Evolutionary conservation across 2,113 vertebrate species (phyloP), one percentile per base, ranked within the genome.

Genomic region (Antechinus stuartii): DNA sequence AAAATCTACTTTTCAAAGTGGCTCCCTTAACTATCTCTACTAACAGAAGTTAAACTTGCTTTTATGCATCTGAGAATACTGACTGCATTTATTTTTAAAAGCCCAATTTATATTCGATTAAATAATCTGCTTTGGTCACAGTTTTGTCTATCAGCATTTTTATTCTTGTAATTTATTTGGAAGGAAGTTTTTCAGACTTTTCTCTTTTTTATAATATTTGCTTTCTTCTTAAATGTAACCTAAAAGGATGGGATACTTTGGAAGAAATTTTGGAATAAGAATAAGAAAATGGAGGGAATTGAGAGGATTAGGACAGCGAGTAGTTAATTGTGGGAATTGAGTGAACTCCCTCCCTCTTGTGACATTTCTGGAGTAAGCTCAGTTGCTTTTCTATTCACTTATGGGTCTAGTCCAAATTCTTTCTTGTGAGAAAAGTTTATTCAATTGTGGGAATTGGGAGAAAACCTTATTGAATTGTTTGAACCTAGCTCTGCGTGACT

Each of bases 151-250:
- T 47, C 10, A 54, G 3, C 90, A 24, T 54, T 93, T 95, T 94
- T 52, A 50, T 50, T 53, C n/a, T 10, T 68, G 47, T 94, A 94
- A 92, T 16, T 93, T 92, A 95, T 55, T 95, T 96, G 94, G n/a
- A 90, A 92, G 19, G n/a, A 84, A 42, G 68, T 42, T 84, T 84
- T 23, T 19, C 16, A 42, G 35, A 23, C n/a, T 84, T 93, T 93
- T 46, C 47, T 90, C 35, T 90, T 95, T 49, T 93, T 92, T 76
- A 92, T 23, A 92, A 90, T 8, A 92, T 53, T 96, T 93, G 35
- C 23, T 23, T 22, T 61, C 52, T 93, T 95, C 54, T 92, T 93
- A 90, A 95, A 91, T 47, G 23, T 89, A 25, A 84, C 46, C 46
- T 54, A 76, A 76, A n/a, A 35, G 0, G 30, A 35, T 42, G 16